These are phyloP conservation scores for Plecotus auritus DNA, from an alignment of 2,113 vertebrate species.

Conservation along the genomic window DNA sequence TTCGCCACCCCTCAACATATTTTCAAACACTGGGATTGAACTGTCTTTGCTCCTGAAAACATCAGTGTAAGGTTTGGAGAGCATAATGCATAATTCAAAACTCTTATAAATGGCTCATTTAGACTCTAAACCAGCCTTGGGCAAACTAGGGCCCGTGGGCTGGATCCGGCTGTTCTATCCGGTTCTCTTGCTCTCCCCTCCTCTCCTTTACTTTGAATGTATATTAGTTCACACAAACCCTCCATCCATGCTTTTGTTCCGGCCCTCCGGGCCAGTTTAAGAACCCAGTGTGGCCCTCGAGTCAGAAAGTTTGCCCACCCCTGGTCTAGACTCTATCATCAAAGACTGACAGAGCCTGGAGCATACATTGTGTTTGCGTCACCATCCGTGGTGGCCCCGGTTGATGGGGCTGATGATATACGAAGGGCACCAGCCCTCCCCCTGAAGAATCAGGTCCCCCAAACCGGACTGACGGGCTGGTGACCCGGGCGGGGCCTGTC, in stretches of 20 bases:
- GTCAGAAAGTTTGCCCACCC: no score
- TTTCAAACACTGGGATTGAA: background rate
- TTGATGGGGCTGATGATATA: no score
- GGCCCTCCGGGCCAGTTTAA: no score
- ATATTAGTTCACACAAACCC: no score
- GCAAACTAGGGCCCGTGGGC: no score
- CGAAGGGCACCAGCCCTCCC: background rate
- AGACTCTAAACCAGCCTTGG: background rate
- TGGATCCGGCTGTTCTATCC: no score
- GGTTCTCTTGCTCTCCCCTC: no score
- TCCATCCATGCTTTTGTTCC: no score
- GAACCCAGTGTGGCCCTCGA: no score
- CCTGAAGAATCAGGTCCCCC: background rate
- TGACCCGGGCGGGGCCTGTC: background rate
- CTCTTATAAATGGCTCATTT: background rate
- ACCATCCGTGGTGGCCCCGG: rapidly evolving
- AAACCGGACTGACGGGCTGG: background rate
- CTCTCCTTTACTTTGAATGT: no score
- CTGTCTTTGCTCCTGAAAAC: background rate
- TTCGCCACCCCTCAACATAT: background rate
- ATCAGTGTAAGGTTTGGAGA: background rate
- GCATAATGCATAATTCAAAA: background rate
- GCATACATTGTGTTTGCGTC: rapidly evolving
- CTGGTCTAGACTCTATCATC: background rate
- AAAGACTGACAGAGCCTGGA: background rate